A percentile compares a stretch with the other conserved stretches of the same genome.
These are phyloP conservation scores for Drosophila mayri DNA, from an alignment of 1,140 invertebrate genomes.

Conservation along the genomic window DNA sequence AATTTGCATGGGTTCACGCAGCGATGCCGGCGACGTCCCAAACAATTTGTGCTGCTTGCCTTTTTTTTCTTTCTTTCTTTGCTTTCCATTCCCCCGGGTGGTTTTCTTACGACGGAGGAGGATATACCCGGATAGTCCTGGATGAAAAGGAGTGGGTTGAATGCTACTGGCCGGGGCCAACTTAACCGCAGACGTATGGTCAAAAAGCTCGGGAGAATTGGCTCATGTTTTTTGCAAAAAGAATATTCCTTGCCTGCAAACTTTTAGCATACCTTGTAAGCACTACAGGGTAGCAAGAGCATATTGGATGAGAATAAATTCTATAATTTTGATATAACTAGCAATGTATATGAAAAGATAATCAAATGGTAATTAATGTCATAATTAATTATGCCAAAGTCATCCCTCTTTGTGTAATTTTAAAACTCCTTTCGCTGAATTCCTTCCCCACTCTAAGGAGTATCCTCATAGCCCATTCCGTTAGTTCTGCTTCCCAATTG, in stretches of 20 bases:
- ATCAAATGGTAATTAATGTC: not conserved
- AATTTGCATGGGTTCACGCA: constrained; percentile 81
- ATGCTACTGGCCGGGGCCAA: constrained; percentile 50
- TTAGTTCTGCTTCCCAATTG: not conserved
- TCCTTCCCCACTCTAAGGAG: constrained; percentile 7
- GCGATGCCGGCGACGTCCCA: constrained; percentile 58
- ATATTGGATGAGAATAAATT: not conserved
- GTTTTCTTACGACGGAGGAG: constrained; percentile 37
- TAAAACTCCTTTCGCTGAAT: not conserved
- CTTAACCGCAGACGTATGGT: constrained; percentile 81
- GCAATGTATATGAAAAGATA: not conserved
- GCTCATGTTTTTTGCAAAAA: constrained; percentile 73
- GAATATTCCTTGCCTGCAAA: constrained; percentile 49
- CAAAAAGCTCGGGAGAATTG: constrained; percentile 74
- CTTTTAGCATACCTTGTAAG: constrained; percentile 42
- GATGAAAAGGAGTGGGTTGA: constrained; percentile 28
- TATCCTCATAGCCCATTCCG: not conserved
- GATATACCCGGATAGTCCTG: constrained; percentile 4
- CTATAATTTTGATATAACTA: not conserved
- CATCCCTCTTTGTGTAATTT: not conserved
- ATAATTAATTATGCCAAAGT: not conserved
- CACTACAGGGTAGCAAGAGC: constrained; percentile 3
- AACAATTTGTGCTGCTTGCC: constrained; percentile 66
- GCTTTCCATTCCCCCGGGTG: constrained; percentile 23
- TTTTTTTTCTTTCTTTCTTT: constrained; percentile 22